A percentile compares a stretch with the other conserved stretches of the same genome.
Conservation (phyloP, 2,113 vertebrate species). For the Prunella himalayana region DNA sequence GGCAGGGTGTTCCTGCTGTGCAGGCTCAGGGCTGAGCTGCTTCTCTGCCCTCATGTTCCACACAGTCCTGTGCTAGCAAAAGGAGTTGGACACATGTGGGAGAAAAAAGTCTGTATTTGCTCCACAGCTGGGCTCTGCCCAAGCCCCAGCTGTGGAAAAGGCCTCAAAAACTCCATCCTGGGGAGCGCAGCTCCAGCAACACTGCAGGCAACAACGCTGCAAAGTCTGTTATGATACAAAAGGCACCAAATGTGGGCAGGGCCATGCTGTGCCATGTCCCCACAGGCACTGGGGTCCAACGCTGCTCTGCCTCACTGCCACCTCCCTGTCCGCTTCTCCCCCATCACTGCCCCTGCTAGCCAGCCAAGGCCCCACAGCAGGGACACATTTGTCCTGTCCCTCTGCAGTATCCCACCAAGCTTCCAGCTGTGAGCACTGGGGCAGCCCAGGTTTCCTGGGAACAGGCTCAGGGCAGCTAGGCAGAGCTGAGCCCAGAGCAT, state of each 20-base stretch:
- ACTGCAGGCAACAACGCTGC: neutral
- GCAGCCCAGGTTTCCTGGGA: neutral
- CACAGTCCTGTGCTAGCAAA: rapidly evolving
- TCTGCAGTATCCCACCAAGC: neutral
- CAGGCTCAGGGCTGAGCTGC: neutral
- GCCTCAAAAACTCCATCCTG: rapidly evolving
- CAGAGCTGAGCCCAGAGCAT: neutral
- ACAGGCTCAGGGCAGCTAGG: neutral
- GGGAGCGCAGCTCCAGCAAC: rapidly evolving
- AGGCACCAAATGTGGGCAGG: neutral
- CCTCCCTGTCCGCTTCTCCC: neutral
- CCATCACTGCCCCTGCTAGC: neutral
- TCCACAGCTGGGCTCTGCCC: neutral
- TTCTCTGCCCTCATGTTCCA: neutral
- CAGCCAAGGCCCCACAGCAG: neutral
- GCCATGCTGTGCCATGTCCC: rapidly evolving
- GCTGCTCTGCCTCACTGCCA: neutral
- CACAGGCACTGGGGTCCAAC: neutral
- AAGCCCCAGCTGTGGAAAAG: neutral
- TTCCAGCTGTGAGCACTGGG: neutral
- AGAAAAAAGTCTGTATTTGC: neutral
- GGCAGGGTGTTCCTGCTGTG: rapidly evolving
- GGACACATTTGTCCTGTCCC: neutral
- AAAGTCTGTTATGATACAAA: neutral
- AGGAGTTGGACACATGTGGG: neutral